Percentiles rank a stretch among this genome's conserved stretches.
Evolutionary conservation across 2,113 vertebrate genomes (phyloP).

Genomic region (Anguilla rostrata): DNA sequence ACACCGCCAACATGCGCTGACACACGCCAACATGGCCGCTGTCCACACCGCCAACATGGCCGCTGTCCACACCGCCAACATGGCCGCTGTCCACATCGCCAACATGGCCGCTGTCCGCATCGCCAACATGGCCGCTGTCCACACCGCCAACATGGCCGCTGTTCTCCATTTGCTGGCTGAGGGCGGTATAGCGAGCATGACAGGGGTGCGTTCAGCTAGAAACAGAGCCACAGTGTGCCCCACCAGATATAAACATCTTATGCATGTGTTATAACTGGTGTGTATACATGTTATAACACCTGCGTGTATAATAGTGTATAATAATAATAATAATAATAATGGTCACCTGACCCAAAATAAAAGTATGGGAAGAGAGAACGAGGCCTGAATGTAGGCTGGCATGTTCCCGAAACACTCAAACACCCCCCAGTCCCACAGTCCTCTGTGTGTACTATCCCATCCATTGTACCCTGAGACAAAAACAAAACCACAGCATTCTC

Average conservation of each 20-base stretch:
- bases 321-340: not conserved
- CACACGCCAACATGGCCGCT: too few relatives aligned
- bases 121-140: not conserved
- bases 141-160: not conserved
- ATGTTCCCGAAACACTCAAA: not conserved
- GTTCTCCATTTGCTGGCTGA: not conserved
- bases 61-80: not conserved
- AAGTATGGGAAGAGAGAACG: not conserved
- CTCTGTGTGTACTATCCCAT: not conserved
- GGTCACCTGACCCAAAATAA: not conserved
- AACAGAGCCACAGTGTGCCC: slow-evolving; percentile 12
- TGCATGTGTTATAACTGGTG: too few relatives aligned
- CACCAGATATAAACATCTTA: too few relatives aligned
- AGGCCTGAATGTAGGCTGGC: not conserved
- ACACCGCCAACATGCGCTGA: too few relatives aligned
- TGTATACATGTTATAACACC: too few relatives aligned
- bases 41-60: not conserved
- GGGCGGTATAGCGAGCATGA: not conserved
- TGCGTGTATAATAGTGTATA: too few relatives aligned
- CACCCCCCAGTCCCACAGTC: not conserved
- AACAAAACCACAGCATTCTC: not conserved
- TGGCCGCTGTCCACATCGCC: not conserved
- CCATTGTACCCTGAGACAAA: slow-evolving; percentile 15
- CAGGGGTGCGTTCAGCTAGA: not conserved
- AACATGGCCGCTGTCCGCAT: not conserved